Evolutionary conservation across 2,888 invertebrate genomes (phyloP), one percentile per base, ranked within the genome.

Genomic region (Acronicta psi): DNA sequence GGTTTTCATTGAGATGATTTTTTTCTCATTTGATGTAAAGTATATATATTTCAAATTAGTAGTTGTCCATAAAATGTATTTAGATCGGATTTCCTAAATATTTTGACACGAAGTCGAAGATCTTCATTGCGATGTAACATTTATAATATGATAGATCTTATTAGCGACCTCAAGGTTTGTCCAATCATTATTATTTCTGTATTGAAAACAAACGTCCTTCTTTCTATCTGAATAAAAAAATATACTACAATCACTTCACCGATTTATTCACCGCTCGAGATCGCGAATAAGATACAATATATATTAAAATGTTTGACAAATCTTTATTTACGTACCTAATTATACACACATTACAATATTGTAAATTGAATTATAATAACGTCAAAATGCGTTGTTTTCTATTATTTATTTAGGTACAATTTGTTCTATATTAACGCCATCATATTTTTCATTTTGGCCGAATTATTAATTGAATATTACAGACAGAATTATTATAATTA

Each of bases 351-450:
- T 71, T 54, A 65, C 67, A 65, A 66, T 59, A 43, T 49, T 65
- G 58, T 71, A 58, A 58, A 71, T 70, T 68, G 67, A 59, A 66
- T 69, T 59, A 37, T 23, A 55, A 45, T 17, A 49, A 66, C 68
- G 72, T 55, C 17, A 72, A 45, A 71, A 52, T 68, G 55, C 49
- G 72, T 40, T 34, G 55, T 55, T 45, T 20, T 42, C 68, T 56
- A 52, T 55, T 41, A 71, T 40, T 50, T 71, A 69, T 23, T 72
- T 66, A 72, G 73, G 73, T 68, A 69, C 55, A 66, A 46, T 69
- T 66, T 67, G 50, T 68, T 72, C 60, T 69, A 69, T 59, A 49
- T 36, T 65, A 52, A 59, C 42, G 55, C 44, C 59, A 51, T 47
- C n/a, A 40, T 41, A 45, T 43, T 61, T 59, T 69, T 59, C 34